Percentiles rank a stretch among this genome's conserved stretches.
Conservation (phyloP, 2,888 invertebrate species). For the Pocota personata region DNA sequence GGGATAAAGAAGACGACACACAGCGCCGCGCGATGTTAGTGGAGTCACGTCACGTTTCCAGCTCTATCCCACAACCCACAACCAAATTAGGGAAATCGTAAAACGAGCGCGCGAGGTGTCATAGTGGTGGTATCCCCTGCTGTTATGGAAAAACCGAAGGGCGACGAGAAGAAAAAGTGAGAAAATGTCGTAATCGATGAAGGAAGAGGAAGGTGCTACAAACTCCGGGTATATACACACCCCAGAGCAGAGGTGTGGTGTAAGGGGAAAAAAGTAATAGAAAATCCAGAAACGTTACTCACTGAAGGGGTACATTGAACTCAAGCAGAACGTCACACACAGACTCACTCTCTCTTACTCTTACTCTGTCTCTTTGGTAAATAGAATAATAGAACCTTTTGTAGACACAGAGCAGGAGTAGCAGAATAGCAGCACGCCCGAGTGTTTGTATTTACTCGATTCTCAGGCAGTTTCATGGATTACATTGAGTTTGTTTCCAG, state of each 20-base stretch:
- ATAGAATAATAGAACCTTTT: slow-evolving; percentile 71
- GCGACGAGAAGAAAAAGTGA: slow-evolving; percentile 63
- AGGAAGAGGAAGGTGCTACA: slow-evolving; percentile 35
- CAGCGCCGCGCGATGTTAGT: slow-evolving; percentile 14
- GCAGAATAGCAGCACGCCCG: slow-evolving; percentile 1
- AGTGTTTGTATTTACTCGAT: slow-evolving; percentile 41
- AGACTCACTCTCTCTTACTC: background rate
- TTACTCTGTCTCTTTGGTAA: slow-evolving; percentile 37
- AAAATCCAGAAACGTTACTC: slow-evolving; percentile 62
- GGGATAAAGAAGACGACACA: slow-evolving; percentile 50
- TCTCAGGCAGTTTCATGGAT: slow-evolving; percentile 38
- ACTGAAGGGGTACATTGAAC: slow-evolving; percentile 69
- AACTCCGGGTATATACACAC: slow-evolving; percentile 1
- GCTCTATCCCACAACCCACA: slow-evolving; percentile 40
- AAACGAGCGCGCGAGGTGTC: slow-evolving; percentile 30
- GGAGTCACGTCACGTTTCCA: slow-evolving; percentile 58
- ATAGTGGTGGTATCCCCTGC: slow-evolving; percentile 27
- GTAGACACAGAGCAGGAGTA: slow-evolving; percentile 36
- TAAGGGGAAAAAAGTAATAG: slow-evolving; percentile 46
- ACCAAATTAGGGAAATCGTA: slow-evolving; percentile 64
- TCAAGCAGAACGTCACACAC: slow-evolving; percentile 35
- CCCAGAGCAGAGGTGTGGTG: background rate
- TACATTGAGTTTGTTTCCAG: slow-evolving; percentile 47
- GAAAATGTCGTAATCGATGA: slow-evolving; percentile 69
- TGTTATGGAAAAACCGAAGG: slow-evolving; percentile 37